Evolutionary conservation across 2,888 invertebrate species (phyloP).

Genomic region (Synanthedon formicaeformis): DNA sequence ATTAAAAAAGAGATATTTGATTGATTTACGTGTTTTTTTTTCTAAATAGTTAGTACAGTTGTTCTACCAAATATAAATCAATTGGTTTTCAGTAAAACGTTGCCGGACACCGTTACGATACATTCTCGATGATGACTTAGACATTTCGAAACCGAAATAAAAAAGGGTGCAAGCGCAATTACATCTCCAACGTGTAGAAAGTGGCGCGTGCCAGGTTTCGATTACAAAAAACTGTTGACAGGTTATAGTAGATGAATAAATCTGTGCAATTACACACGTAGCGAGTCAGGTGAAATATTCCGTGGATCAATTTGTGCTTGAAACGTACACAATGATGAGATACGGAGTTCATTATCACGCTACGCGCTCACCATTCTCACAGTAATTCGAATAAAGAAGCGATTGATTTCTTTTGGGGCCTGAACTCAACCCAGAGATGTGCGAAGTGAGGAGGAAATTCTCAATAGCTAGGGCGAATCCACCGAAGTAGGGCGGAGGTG

Average conservation of each 20-base stretch:
- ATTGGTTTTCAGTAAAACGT: constrained; percentile 9
- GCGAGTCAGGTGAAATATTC: constrained; percentile 54
- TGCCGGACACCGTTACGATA: constrained; percentile 37
- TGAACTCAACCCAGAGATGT: too few relatives aligned
- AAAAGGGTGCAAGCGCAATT: constrained; percentile 55
- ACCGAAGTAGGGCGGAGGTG: too few relatives aligned
- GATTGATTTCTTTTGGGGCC: too few relatives aligned
- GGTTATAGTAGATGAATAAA: constrained; percentile 52
- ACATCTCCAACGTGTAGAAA: constrained; percentile 54
- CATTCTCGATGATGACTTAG: constrained; percentile 42
- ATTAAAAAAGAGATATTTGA: too few relatives aligned
- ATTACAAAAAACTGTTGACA: constrained; percentile 46
- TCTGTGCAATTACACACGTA: constrained; percentile 63
- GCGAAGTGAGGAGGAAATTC: too few relatives aligned
- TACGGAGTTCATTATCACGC: constrained; percentile 46
- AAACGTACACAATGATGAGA: constrained; percentile 38
- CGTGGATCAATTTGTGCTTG: constrained; percentile 53
- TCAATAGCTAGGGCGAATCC: too few relatives aligned
- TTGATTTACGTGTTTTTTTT: too few relatives aligned
- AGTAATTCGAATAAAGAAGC: constrained; percentile 20
- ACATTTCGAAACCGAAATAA: constrained; percentile 45
- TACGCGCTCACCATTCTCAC: constrained; percentile 34
- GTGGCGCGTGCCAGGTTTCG: constrained; percentile 53
- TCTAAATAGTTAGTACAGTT: too few relatives aligned
- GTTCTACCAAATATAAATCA: too few relatives aligned